phyloP scores from a whole-genome alignment of 2,797 vertebrate genomes.

The Choloepus didactylus region DNA sequence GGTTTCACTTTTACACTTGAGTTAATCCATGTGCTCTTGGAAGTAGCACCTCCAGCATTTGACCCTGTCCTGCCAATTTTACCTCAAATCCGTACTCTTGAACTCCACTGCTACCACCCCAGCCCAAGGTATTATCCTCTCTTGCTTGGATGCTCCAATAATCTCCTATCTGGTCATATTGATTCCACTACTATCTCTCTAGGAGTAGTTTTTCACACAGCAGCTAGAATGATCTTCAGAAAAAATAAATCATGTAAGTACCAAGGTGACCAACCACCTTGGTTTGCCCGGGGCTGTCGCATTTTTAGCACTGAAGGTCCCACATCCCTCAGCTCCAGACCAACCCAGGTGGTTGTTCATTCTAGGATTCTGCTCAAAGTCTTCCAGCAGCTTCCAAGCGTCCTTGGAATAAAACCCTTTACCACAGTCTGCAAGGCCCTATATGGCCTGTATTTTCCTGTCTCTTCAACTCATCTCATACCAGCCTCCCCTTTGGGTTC shows the following conservation, averaged over 20 bases:
- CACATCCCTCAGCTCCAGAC: not conserved
- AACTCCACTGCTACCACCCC: not conserved
- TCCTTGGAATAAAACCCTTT: not conserved
- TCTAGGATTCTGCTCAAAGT: not conserved
- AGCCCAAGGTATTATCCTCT: not conserved
- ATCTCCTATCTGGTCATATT: not conserved
- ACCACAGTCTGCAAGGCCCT: not conserved
- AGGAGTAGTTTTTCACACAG: not conserved
- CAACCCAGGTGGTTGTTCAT: not conserved
- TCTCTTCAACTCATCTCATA: not conserved
- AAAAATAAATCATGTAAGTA: not conserved
- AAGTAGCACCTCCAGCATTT: not conserved
- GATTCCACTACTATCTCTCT: not conserved
- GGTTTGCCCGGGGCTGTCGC: not conserved
- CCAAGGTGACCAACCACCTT: not conserved
- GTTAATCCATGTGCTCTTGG: not conserved
- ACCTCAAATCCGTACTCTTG: not conserved
- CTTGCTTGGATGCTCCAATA: not conserved
- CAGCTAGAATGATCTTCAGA: not conserved
- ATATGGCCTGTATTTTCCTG: not conserved
- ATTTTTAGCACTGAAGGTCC: not conserved
- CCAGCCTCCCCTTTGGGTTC: not conserved
- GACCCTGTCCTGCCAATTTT: not conserved
- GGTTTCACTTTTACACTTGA: slow-evolving; percentile 15
- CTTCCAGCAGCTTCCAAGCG: not conserved